These are phyloP conservation scores for Pyxicephalus adspersus DNA, from an alignment of 2,113 vertebrate species.

Conservation along the genomic window DNA sequence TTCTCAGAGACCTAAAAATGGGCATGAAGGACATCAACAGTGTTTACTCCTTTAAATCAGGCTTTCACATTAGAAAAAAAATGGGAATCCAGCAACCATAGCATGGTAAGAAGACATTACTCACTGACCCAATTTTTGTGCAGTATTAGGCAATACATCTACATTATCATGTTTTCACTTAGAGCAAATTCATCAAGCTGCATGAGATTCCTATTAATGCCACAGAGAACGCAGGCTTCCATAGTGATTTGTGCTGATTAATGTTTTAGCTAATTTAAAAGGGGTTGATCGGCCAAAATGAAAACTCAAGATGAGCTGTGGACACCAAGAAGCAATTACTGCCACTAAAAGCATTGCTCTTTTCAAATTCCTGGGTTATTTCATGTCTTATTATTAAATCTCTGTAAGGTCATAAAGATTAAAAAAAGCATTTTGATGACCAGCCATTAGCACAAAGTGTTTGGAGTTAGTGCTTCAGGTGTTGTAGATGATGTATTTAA, in stretches of 20 bases:
- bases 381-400: background rate
- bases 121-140: constrained; percentile 44
- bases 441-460: constrained; percentile 19
- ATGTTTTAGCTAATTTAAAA: constrained; percentile 39
- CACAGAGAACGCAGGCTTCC: constrained; percentile 1
- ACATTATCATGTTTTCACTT: constrained; percentile 35
- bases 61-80: constrained; percentile 8
- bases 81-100: constrained; percentile 8
- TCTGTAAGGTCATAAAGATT: constrained; percentile 17
- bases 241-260: constrained; percentile 37
- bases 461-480: background rate
- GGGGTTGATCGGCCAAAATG: constrained; percentile 1
- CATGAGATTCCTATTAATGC: constrained; percentile 6
- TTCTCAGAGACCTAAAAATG: background rate
- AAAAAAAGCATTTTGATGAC: constrained; percentile 11
- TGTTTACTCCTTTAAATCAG: background rate
- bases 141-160: constrained; percentile 39
- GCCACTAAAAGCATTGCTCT: constrained; percentile 12
- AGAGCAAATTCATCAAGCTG: constrained; percentile 25
- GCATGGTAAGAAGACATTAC: constrained; percentile 19
- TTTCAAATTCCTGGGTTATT: background rate
- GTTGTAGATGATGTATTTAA: background rate
- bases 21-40: background rate
- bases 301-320: constrained; percentile 21
- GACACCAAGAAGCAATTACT: constrained; percentile 21